phyloP scores from a whole-genome alignment of 2,797 vertebrate genomes.

The Orestias chungarensis region DNA sequence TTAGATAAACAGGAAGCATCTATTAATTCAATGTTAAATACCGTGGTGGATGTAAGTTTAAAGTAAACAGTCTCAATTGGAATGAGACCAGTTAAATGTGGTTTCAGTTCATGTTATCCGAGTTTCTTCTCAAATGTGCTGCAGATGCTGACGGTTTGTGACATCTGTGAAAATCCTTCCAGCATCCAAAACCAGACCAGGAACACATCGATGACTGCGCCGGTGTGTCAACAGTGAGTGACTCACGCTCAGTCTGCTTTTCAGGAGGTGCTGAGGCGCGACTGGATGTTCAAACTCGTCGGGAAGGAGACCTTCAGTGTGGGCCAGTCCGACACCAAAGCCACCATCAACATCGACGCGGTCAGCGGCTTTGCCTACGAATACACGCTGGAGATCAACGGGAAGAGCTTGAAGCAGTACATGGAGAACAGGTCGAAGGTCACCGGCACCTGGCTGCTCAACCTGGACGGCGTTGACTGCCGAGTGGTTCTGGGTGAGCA shows the following conservation, averaged over 20 bases:
- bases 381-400: slow-evolving; percentile 96
- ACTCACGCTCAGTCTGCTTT: slow-evolving; percentile 2
- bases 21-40: too few species aligned
- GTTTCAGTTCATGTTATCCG: too few species aligned
- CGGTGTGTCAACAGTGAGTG: too few species aligned
- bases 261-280: slow-evolving; percentile 90
- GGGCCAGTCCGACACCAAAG: slow-evolving; percentile 88
- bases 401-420: slow-evolving; percentile 94
- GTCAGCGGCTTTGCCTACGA: slow-evolving; percentile 94
- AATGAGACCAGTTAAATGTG: too few species aligned
- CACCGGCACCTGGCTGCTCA: slow-evolving; percentile 95
- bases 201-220: too few species aligned
- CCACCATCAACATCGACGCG: slow-evolving; percentile 95
- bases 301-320: slow-evolving; percentile 95
- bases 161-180: too few species aligned
- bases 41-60: too few species aligned
- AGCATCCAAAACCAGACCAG: too few species aligned
- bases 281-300: slow-evolving; percentile 99
- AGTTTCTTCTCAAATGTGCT: too few species aligned
- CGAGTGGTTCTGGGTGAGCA: slow-evolving; percentile 93
- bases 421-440: slow-evolving; percentile 95
- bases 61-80: too few species aligned
- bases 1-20: too few species aligned
- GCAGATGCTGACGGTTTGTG: too few species aligned
- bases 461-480: slow-evolving; percentile 87